A percentile compares a stretch with the other conserved stretches of the same genome.
These are phyloP conservation scores for Parnassius orleans DNA, from an alignment of 2,888 invertebrate species.

Conservation along the genomic window DNA sequence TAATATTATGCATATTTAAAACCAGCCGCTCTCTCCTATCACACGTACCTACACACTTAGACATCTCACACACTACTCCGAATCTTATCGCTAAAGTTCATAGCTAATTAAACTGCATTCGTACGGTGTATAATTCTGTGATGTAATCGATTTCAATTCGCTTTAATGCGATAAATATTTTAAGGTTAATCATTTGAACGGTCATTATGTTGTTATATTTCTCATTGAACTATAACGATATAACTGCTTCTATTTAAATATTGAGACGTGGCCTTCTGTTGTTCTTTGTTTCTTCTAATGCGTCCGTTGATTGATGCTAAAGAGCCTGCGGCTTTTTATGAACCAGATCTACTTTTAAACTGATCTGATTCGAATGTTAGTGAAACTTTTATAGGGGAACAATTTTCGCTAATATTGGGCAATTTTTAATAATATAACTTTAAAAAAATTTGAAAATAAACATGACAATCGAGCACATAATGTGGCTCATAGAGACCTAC, in stretches of 20 bases:
- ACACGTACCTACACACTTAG: neutral
- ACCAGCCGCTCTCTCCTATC: conserved; percentile 2
- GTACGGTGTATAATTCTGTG: conserved; percentile 3
- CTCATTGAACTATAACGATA: conserved; percentile 1
- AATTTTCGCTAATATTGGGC: no score
- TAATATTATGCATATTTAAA: no score
- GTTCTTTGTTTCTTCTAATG: neutral
- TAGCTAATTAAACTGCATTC: conserved; percentile 11
- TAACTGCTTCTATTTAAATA: conserved; percentile 6
- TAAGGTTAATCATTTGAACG: neutral
- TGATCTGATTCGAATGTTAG: no score
- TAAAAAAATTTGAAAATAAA: no score
- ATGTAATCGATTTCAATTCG: conserved; percentile 15
- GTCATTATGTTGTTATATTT: conserved; percentile 8
- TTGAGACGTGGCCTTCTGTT: conserved; percentile 6
- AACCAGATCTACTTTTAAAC: no score
- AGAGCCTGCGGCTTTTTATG: no score
- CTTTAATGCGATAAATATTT: conserved; percentile 12
- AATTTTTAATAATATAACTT: no score
- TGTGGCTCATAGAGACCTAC: no score
- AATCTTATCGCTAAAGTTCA: neutral
- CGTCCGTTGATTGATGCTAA: no score
- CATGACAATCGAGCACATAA: no score
- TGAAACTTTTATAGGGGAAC: no score
- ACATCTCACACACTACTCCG: conserved; percentile 9